Evolutionary conservation across 2,888 invertebrate species (phyloP), one percentile per base, ranked within the genome.

Genomic region (Gortyna flavago): DNA sequence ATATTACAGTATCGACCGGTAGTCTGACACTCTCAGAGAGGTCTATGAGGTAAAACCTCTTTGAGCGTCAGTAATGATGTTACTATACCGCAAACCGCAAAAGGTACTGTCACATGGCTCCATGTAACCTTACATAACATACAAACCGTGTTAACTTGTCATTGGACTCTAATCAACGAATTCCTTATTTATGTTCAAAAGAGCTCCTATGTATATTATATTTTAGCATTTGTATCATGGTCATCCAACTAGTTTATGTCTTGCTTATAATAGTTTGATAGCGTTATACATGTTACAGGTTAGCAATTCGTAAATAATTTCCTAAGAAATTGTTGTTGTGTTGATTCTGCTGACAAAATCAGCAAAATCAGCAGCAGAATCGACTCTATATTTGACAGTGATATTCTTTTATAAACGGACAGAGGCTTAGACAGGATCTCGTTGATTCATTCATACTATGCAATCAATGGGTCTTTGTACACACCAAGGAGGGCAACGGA

Each of bases 61-160:
- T 75, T 32, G 38, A n/a, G 11, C 32, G 9, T 32, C 13, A 32
- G 32, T 71, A 66, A 69, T 61, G 18, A 32, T 8, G 38, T 68
- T 68, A 38, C 18, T 51, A 35, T 57, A 81, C 80, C 38, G 38
- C 66, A 77, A 69, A 75, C 62, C 75, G 32, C 68, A 76, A 77
- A 66, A 18, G 44, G 65, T 61, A 61, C 41, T 29, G 32, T 41
- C 54, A 29, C 25, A 44, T 81, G 16, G 11, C 29, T 57, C 32
- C 1, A 59, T 72, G 32, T 54, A 48, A 62, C 16, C 11, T n/a
- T 67, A 38, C n/a, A 64, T n/a, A n/a, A n/a, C n/a, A n/a, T n/a
- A n/a, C n/a, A n/a, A 35, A 51, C 41, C 38, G n/a, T 44, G 25
- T 73, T 80, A 73, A 9, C 7, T 54, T 57, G 32, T 41, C 72